Evolutionary conservation across 1,140 invertebrate genomes (phyloP).

Genomic region (Polypedilum pembai): DNA sequence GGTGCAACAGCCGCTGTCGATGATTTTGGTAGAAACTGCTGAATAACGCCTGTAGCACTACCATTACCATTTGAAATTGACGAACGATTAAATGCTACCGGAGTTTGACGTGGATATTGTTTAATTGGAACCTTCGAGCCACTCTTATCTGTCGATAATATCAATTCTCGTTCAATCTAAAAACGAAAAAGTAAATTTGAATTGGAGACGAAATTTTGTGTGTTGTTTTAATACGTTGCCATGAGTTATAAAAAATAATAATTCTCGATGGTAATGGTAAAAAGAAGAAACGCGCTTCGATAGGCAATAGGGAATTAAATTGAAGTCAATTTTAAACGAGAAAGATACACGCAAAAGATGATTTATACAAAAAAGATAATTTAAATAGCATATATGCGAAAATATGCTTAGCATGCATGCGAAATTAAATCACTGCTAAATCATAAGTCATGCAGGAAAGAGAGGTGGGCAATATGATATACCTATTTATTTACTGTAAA

Average conservation of each 20-base stretch:
- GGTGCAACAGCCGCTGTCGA: constrained; percentile 55
- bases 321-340: too few relatives aligned
- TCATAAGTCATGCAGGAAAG: background rate
- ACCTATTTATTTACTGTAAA: background rate
- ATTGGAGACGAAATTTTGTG: background rate
- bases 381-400: too few relatives aligned
- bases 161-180: constrained; percentile 66
- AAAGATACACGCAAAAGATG: background rate
- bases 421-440: background rate
- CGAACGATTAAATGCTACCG: constrained; percentile 44
- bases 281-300: background rate
- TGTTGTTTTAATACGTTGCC: background rate
- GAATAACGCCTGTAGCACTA: constrained; percentile 19
- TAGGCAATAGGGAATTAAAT: too few relatives aligned
- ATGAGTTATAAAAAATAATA: background rate
- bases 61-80: constrained; percentile 24
- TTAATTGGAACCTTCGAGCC: constrained; percentile 67
- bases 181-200: constrained; percentile 23
- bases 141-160: constrained; percentile 60
- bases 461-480: background rate
- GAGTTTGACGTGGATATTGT: constrained; percentile 57
- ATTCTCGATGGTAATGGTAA: background rate
- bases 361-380: background rate
- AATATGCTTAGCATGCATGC: background rate
- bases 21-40: constrained; percentile 32